Evolutionary conservation across 2,888 invertebrate species (phyloP).

Genomic region (Cantharis rufa): DNA sequence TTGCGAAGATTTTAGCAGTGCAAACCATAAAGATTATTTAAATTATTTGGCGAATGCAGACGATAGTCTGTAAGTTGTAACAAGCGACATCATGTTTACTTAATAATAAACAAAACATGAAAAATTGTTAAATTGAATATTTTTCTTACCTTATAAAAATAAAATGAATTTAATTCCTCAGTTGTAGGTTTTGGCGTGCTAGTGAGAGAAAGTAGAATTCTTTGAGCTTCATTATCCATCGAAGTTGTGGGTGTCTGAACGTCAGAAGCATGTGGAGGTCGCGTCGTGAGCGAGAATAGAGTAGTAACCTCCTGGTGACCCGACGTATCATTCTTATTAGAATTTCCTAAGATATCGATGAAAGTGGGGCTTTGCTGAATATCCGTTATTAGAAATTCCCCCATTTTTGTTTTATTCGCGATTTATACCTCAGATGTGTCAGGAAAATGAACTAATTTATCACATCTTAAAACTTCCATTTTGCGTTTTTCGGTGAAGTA

Average conservation of each 20-base stretch:
- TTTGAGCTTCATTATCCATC: constrained; percentile 33
- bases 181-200: constrained; percentile 43
- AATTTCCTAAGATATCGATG: constrained; percentile 33
- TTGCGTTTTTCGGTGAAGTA: background rate
- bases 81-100: background rate
- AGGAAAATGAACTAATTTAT: background rate
- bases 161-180: constrained; percentile 58
- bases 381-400: constrained; percentile 38
- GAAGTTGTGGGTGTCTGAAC: constrained; percentile 26
- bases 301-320: constrained; percentile 33
- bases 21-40: background rate
- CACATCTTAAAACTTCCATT: background rate
- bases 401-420: constrained; percentile 34
- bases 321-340: constrained; percentile 34
- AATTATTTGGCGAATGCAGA: background rate
- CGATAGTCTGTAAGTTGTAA: background rate
- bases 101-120: background rate
- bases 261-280: constrained; percentile 29
- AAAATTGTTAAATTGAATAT: background rate
- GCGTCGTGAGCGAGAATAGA: constrained; percentile 33
- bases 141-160: constrained; percentile 60
- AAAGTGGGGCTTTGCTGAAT: constrained; percentile 37
- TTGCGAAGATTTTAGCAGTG: background rate
- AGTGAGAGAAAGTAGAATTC: constrained; percentile 22
- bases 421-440: background rate